A percentile compares a stretch with the other conserved stretches of the same genome.
Conservation (phyloP, 2,113 vertebrate genomes). For the Apteryx mantelli region DNA sequence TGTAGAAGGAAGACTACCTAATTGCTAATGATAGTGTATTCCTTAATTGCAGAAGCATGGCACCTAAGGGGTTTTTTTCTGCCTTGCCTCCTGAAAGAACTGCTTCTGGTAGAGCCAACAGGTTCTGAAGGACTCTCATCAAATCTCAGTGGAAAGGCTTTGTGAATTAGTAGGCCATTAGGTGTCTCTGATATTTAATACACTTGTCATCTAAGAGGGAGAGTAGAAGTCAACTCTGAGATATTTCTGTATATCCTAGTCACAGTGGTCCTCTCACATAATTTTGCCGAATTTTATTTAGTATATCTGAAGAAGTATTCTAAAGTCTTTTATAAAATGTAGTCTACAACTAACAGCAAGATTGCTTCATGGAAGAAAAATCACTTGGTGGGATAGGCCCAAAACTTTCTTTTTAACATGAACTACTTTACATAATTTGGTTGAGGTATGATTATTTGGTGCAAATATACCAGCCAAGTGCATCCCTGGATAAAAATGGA, state of each 20-base stretch:
- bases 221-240: neutral
- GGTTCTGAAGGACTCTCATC: neutral
- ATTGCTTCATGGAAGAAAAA: neutral
- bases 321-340: neutral
- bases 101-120: neutral
- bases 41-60: neutral
- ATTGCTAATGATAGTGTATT: neutral
- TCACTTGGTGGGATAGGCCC: neutral
- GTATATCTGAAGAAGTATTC: neutral
- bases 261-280: neutral
- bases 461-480: neutral
- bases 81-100: neutral
- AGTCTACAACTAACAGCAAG: neutral
- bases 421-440: neutral
- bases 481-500: neutral
- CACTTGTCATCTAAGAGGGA: fast-evolving
- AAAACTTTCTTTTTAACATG: neutral
- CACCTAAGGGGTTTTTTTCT: neutral
- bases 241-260: neutral
- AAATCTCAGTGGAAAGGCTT: neutral
- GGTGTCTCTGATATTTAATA: neutral
- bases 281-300: neutral
- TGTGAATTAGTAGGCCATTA: neutral
- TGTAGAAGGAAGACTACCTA: neutral
- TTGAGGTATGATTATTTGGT: neutral